phyloP scores from a whole-genome alignment of 2,113 vertebrate species.

The Riparia riparia region DNA sequence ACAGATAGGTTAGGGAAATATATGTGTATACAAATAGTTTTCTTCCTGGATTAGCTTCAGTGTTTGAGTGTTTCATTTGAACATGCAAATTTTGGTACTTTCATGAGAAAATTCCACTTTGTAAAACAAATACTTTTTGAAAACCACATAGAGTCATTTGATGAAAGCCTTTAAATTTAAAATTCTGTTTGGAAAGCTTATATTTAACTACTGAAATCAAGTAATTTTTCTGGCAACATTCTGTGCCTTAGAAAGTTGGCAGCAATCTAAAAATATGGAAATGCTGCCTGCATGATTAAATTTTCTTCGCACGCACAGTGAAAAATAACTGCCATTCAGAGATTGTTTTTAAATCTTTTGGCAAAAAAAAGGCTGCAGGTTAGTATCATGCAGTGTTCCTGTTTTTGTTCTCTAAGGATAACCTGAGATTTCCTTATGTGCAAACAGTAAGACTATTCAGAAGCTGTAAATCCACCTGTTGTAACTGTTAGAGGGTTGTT shows the following conservation, averaged over 20 bases:
- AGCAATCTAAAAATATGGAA: constrained; percentile 12
- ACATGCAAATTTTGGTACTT: background rate
- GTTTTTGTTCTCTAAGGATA: constrained; percentile 68
- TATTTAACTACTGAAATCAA: constrained; percentile 5
- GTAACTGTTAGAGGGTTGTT: constrained; percentile 74
- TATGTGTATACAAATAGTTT: background rate
- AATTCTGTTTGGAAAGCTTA: background rate
- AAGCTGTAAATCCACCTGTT: constrained; percentile 77
- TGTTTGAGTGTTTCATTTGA: background rate
- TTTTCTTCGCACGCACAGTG: constrained; percentile 23
- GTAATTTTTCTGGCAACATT: background rate
- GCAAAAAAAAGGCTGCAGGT: constrained; percentile 38
- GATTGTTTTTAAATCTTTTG: constrained; percentile 44
- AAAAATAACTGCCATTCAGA: constrained; percentile 50
- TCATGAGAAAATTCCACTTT: background rate
- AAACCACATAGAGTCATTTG: background rate
- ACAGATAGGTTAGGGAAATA: background rate
- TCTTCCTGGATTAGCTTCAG: background rate
- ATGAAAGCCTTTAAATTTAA: background rate
- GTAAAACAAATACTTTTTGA: background rate
- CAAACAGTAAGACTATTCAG: constrained; percentile 82
- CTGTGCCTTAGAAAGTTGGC: background rate
- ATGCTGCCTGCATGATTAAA: constrained; percentile 12
- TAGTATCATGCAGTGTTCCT: constrained; percentile 57
- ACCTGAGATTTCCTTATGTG: constrained; percentile 68